Percentiles rank a stretch among this genome's conserved stretches.
These are phyloP conservation scores for Anoura caudifer DNA, from an alignment of 2,113 vertebrate species.

Conservation along the genomic window DNA sequence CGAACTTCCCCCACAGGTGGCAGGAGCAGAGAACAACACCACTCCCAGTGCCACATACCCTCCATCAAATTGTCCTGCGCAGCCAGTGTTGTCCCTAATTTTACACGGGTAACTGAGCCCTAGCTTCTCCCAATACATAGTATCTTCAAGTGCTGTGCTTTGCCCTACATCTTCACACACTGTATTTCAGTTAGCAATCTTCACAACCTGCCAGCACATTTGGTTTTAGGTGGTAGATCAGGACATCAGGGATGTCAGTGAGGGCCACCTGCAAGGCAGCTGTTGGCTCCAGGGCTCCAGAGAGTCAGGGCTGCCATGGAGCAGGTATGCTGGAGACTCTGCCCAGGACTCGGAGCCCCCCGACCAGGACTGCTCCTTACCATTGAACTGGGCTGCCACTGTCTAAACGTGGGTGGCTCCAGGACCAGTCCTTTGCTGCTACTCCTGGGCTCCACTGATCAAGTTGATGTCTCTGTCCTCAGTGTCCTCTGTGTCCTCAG, in stretches of 20 bases:
- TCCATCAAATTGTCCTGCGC: neutral
- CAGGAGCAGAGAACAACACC: neutral
- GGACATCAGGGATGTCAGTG: too few relatives aligned
- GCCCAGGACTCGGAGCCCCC: neutral
- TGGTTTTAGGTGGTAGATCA: rapidly evolving
- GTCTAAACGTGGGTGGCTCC: neutral
- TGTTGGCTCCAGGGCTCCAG: too few relatives aligned
- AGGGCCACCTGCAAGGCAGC: neutral
- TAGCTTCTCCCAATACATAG: rapidly evolving
- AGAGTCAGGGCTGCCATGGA: neutral
- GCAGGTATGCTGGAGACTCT: too few relatives aligned
- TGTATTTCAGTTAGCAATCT: too few relatives aligned
- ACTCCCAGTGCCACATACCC: neutral
- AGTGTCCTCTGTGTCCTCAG: neutral
- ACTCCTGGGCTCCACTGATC: rapidly evolving
- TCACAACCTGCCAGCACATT: neutral
- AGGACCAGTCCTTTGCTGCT: rapidly evolving
- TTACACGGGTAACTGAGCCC: neutral
- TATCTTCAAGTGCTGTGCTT: rapidly evolving
- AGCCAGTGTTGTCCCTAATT: neutral
- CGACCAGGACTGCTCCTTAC: neutral
- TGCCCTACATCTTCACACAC: neutral
- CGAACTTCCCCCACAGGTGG: rapidly evolving
- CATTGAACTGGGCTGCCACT: rapidly evolving
- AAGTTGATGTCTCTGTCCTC: neutral